These are phyloP conservation scores for Eutolmus rufibarbis DNA, from an alignment of 2,888 invertebrate genomes.

Conservation along the genomic window DNA sequence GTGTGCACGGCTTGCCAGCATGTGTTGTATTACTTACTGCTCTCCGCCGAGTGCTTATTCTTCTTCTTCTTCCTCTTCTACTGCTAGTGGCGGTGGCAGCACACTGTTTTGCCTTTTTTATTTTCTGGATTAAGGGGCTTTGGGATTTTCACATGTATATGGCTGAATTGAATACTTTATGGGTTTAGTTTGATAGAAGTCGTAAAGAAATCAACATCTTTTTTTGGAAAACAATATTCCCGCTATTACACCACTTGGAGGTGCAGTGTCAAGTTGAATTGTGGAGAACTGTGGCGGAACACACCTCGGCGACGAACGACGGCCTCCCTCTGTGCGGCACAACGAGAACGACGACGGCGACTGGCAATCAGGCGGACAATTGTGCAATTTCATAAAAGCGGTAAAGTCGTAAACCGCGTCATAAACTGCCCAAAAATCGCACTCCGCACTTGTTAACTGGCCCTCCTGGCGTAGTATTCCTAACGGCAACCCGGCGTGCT, in stretches of 20 bases:
- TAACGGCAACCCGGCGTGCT: background rate
- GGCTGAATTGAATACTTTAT: conserved; percentile 65
- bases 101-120: conserved; percentile 49
- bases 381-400: conserved; percentile 13
- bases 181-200: conserved; percentile 65
- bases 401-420: background rate
- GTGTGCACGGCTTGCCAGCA: conserved; percentile 12
- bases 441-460: background rate
- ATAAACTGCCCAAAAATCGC: conserved; percentile 16
- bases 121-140: conserved; percentile 59
- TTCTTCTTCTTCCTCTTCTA: conserved; percentile 41
- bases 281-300: conserved; percentile 14
- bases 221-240: conserved; percentile 50
- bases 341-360: background rate
- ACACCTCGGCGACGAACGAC: background rate
- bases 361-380: background rate
- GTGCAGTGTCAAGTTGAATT: conserved; percentile 38
- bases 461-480: background rate
- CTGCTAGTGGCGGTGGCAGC: conserved; percentile 38
- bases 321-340: conserved; percentile 28
- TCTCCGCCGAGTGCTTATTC: conserved; percentile 22
- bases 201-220: conserved; percentile 65
- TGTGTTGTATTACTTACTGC: conserved; percentile 39
- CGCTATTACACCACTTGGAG: conserved; percentile 28
- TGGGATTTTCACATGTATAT: conserved; percentile 64